Conservation (phyloP, 2,113 vertebrate genomes). For the Microcebus griseorufus region DNA sequence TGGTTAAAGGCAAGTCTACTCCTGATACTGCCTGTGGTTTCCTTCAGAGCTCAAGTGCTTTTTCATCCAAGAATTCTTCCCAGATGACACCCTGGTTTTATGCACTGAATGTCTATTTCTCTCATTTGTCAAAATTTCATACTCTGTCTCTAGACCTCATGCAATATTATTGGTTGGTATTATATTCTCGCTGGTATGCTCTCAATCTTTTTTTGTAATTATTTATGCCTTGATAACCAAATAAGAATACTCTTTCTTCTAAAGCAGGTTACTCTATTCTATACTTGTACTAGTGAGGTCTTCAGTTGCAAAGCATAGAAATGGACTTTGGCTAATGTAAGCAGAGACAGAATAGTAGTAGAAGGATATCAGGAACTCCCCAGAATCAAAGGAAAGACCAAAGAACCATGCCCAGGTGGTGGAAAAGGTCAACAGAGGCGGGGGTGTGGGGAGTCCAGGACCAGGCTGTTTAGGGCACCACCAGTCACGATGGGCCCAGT, state of each 20-base stretch:
- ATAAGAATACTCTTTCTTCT: not conserved
- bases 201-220: not conserved
- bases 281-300: not conserved
- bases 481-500: not conserved
- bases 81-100: not conserved
- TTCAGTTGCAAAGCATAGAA: not conserved
- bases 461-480: not conserved
- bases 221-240: not conserved
- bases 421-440: not conserved
- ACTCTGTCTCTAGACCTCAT: not conserved
- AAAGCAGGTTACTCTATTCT: not conserved
- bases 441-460: not conserved
- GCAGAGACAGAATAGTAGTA: not conserved
- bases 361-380: not conserved
- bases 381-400: not conserved
- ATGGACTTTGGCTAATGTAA: not conserved
- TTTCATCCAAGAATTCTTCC: not conserved
- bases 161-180: not conserved
- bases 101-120: not conserved
- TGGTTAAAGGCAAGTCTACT: conserved; percentile 27
- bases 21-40: not conserved
- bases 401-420: not conserved
- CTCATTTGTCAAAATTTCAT: not conserved
- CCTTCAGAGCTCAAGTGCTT: not conserved
- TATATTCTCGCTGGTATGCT: not conserved